phyloP scores from a whole-genome alignment of 2,113 vertebrate species.

The Dipodomys ordii region DNA sequence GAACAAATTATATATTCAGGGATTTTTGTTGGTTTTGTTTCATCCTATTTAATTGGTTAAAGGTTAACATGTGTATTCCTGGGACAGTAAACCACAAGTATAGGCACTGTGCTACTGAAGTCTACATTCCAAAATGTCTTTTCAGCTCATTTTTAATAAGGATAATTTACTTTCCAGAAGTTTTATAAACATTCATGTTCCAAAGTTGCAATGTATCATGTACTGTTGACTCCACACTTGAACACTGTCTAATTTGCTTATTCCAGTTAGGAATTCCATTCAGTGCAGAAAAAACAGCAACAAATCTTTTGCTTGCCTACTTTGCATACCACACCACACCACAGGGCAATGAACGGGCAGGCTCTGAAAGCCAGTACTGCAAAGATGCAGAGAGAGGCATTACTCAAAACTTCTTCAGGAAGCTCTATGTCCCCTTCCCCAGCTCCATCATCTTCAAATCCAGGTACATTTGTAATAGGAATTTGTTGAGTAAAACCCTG shows the following conservation, averaged over 20 bases:
- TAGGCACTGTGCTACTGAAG: background rate
- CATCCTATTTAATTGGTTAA: background rate
- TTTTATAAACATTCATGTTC: background rate
- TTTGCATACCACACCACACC: background rate
- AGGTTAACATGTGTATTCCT: background rate
- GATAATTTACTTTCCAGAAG: background rate
- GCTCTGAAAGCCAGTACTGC: background rate
- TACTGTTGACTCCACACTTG: background rate
- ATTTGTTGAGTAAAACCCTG: conserved; percentile 75
- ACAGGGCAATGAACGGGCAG: background rate
- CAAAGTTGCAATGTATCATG: background rate
- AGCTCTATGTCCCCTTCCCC: conserved; percentile 65
- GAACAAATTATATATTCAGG: conserved; percentile 2
- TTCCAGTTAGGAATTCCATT: background rate
- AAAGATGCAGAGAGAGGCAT: conserved; percentile 44
- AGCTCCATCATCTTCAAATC: conserved; percentile 77
- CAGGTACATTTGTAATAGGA: conserved; percentile 77
- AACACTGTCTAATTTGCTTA: background rate
- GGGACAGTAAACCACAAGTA: no score
- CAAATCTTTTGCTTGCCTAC: background rate
- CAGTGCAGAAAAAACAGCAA: background rate
- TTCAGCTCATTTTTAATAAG: conserved; percentile 4
- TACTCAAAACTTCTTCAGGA: conserved; percentile 73
- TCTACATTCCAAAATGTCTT: background rate
- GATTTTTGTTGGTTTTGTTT: background rate